These are phyloP conservation scores for Procavia capensis DNA, from an alignment of 2,113 vertebrate species.

Conservation along the genomic window DNA sequence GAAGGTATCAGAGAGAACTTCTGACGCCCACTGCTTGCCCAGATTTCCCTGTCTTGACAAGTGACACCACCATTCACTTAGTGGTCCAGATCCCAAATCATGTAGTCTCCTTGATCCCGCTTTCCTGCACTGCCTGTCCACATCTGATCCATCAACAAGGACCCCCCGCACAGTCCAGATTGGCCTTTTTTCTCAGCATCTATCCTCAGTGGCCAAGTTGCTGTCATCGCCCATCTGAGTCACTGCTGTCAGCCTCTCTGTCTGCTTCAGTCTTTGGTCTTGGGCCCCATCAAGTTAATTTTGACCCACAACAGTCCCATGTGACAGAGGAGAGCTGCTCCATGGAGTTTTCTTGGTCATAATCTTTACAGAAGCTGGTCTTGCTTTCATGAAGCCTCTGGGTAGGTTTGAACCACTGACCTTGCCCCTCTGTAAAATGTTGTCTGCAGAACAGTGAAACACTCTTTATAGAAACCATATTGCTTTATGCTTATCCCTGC, in stretches of 20 bases:
- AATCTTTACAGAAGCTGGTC: background rate
- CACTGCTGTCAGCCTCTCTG: background rate
- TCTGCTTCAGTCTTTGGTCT: background rate
- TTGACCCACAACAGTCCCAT: background rate
- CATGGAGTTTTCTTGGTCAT: background rate
- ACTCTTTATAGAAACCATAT: background rate
- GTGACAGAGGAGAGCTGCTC: background rate
- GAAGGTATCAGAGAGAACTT: background rate
- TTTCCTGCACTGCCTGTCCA: fast-evolving
- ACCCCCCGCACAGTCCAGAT: background rate
- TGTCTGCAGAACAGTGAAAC: background rate
- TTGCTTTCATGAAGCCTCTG: background rate
- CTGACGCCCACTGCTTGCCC: background rate
- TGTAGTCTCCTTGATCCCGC: background rate
- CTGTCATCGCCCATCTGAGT: background rate
- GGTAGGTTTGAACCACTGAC: background rate
- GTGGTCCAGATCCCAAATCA: background rate
- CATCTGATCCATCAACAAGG: background rate
- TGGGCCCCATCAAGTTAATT: background rate
- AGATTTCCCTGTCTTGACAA: background rate
- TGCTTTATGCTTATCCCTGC: background rate
- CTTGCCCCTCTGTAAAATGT: background rate
- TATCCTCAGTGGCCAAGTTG: background rate
- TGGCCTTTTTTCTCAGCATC: background rate
- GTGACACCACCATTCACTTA: background rate